Evolutionary conservation across 64 coral and sea anemone genomes (phyloP).

Genomic region (Anthopleura sola): DNA sequence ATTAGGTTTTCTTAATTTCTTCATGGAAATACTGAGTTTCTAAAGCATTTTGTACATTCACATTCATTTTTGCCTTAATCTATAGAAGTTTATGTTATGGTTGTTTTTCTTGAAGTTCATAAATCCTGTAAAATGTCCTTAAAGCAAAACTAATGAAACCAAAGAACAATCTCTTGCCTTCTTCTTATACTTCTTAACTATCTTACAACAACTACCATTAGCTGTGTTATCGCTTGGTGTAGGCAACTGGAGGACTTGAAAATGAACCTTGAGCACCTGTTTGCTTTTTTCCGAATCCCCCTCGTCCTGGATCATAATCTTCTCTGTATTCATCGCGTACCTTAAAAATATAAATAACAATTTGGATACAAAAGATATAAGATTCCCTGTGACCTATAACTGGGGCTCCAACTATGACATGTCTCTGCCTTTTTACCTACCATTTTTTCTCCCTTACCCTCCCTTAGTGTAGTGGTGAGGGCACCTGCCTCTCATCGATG

Average conservation of each 20-base stretch:
- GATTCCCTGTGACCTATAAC: background rate
- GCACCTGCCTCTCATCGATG: no score
- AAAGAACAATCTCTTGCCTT: background rate
- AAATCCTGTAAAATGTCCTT: no score
- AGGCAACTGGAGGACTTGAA: constrained; percentile 62
- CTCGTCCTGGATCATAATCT: constrained; percentile 84
- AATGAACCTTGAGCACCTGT: background rate
- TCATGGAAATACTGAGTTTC: no score
- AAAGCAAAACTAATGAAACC: background rate
- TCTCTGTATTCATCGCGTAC: constrained; percentile 90
- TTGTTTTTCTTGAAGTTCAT: no score
- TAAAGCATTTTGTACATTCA: no score
- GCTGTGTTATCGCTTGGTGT: constrained; percentile 51
- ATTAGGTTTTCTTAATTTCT: no score
- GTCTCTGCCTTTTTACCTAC: no score
- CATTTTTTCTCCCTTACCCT: no score
- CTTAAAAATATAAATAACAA: constrained; percentile 7
- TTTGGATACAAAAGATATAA: background rate
- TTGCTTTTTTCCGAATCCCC: constrained; percentile 71
- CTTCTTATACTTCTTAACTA: background rate
- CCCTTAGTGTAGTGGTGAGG: no score
- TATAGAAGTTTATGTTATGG: no score
- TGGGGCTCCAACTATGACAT: no score
- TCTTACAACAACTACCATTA: background rate
- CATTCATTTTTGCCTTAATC: no score